Evolutionary conservation across 2,888 invertebrate species (phyloP).

Genomic region (Strigamia crassipes): DNA sequence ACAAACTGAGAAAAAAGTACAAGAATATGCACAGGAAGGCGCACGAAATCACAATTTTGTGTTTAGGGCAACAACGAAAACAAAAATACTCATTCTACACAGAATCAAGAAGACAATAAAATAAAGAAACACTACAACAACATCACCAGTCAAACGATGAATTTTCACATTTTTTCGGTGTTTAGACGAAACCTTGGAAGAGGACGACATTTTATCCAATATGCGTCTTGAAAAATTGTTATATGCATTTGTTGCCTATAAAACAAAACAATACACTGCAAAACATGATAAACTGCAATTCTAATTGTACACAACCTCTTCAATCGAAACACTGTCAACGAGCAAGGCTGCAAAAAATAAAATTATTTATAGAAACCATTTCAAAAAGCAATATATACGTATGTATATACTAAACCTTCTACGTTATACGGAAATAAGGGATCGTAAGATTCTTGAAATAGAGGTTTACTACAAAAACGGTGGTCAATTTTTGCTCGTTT

Average conservation of each 20-base stretch:
- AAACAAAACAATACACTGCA: not conserved
- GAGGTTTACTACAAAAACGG: not conserved
- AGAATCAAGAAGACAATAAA: not conserved
- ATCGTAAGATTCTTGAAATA: not conserved
- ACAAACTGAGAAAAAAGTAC: too few species aligned
- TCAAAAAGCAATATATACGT: not conserved
- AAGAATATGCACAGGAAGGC: too few species aligned
- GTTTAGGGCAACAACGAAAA: not conserved
- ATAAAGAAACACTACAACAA: not conserved
- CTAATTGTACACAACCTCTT: not conserved
- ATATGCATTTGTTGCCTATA: slow-evolving; percentile 3
- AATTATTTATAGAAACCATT: not conserved
- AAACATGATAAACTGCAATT: not conserved
- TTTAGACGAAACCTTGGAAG: not conserved
- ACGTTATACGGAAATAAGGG: not conserved
- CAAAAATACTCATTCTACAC: slow-evolving; percentile 5
- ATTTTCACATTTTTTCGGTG: not conserved
- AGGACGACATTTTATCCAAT: not conserved
- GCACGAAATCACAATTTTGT: not conserved
- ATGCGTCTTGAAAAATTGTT: not conserved
- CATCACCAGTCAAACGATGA: not conserved
- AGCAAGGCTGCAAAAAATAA: not conserved
- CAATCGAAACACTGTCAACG: not conserved
- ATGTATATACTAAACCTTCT: not conserved
- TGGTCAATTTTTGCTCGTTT: not conserved